These are phyloP conservation scores for Macrosoma leucophasiata DNA, from an alignment of 2,888 invertebrate species.

Conservation along the genomic window DNA sequence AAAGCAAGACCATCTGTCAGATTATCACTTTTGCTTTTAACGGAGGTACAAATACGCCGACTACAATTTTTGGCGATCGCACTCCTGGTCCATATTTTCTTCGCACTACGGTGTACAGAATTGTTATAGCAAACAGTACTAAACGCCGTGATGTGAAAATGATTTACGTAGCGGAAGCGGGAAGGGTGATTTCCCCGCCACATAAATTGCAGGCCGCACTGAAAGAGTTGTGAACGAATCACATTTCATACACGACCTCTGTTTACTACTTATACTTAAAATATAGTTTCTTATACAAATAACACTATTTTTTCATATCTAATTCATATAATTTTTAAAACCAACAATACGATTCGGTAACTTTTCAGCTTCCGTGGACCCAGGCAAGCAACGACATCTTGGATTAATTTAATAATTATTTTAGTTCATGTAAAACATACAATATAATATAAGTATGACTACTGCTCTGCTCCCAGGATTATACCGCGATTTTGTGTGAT, in stretches of 20 bases:
- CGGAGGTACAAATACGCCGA: no score
- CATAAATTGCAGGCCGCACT: conserved; percentile 47
- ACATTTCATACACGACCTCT: conserved; percentile 39
- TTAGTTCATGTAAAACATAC: conserved; percentile 9
- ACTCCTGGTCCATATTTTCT: no score
- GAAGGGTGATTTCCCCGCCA: conserved; percentile 44
- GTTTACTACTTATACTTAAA: no score
- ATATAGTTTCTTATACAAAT: no score
- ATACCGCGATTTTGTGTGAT: no score
- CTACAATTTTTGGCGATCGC: no score
- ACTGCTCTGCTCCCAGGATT: no score
- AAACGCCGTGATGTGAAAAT: conserved; percentile 48
- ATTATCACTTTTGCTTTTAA: no score
- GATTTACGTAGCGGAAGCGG: conserved; percentile 58
- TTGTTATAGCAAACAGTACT: conserved; percentile 31
- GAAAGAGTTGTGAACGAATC: conserved; percentile 56
- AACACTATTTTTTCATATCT: conserved; percentile 7
- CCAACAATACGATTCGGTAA: no score
- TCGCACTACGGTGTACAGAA: conserved; percentile 36
- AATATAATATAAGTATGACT: no score
- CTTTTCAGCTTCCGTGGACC: no score
- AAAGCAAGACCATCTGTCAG: no score
- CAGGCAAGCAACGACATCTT: conserved; percentile 11
- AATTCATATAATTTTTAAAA: conserved; percentile 12
- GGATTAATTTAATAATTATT: conserved; percentile 16